phyloP scores from a whole-genome alignment of 2,113 vertebrate genomes.

The Rhinolophus sinicus region DNA sequence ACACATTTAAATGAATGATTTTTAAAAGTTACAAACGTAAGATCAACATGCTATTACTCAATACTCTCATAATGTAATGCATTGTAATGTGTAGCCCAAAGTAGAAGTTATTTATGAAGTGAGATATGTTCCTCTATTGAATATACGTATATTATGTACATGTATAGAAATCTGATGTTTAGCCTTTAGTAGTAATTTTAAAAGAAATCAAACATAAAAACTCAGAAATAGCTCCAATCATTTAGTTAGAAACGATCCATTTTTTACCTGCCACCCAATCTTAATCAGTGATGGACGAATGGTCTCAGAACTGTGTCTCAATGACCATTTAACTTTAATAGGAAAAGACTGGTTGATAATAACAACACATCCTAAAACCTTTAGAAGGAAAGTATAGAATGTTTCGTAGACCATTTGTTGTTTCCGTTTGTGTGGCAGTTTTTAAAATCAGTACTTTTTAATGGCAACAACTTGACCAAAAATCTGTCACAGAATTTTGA shows the following conservation, averaged over 20 bases:
- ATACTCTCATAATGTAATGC: background rate
- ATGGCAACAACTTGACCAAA: background rate
- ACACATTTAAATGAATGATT: background rate
- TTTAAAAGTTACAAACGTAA: background rate
- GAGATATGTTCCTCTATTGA: background rate
- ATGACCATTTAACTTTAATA: background rate
- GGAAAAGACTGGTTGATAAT: background rate
- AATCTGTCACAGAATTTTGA: background rate
- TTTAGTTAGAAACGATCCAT: background rate
- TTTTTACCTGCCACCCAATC: background rate
- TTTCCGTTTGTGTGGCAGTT: background rate
- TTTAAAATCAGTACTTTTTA: conserved; percentile 11
- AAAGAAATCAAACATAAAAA: background rate
- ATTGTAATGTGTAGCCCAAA: background rate
- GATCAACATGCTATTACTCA: background rate
- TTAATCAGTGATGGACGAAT: background rate
- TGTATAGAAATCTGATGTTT: background rate
- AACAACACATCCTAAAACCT: background rate
- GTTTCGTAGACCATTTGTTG: background rate
- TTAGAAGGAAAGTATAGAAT: background rate
- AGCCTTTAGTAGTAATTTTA: background rate
- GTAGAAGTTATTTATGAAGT: background rate
- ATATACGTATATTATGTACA: background rate
- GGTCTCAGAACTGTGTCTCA: background rate
- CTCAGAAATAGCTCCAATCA: background rate